Evolutionary conservation across 2,888 invertebrate genomes (phyloP).

Genomic region (Cerastis leucographa): DNA sequence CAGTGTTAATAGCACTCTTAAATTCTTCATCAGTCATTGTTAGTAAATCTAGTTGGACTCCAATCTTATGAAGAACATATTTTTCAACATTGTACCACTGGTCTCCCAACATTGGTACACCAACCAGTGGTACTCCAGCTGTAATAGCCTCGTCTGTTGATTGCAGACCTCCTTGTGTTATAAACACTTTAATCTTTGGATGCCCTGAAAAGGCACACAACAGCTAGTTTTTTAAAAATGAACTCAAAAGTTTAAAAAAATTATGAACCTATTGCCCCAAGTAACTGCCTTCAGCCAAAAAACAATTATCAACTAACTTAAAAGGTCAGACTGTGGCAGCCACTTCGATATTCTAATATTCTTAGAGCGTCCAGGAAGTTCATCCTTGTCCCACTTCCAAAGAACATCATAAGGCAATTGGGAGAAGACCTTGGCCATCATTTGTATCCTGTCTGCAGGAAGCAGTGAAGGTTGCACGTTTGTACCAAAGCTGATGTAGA

Average conservation of each 20-base stretch:
- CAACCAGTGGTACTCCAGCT: conserved; percentile 64
- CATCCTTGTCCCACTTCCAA: conserved; percentile 84
- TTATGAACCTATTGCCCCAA: neutral
- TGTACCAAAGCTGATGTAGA: conserved; percentile 85
- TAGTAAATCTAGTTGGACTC: conserved; percentile 26
- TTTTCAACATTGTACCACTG: conserved; percentile 63
- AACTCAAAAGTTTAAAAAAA: neutral
- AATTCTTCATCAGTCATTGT: conserved; percentile 29
- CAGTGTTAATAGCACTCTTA: conserved; percentile 13
- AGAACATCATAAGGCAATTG: conserved; percentile 82
- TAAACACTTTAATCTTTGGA: conserved; percentile 52
- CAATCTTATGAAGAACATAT: conserved; percentile 45
- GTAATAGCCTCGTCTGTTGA: conserved; percentile 67
- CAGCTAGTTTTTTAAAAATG: neutral
- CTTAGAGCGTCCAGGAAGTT: conserved; percentile 73
- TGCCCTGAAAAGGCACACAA: conserved; percentile 35
- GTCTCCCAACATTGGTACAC: conserved; percentile 64
- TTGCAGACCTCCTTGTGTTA: conserved; percentile 69
- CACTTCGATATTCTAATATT: conserved; percentile 84
- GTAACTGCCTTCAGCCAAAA: neutral
- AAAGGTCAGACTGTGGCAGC: conserved; percentile 80
- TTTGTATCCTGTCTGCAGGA: conserved; percentile 74
- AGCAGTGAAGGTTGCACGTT: conserved; percentile 76
- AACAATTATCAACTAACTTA: conserved; percentile 43
- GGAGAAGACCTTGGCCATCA: conserved; percentile 78